phyloP scores from a whole-genome alignment of 2,888 invertebrate genomes.

The Dolichomitus sp. region DNA sequence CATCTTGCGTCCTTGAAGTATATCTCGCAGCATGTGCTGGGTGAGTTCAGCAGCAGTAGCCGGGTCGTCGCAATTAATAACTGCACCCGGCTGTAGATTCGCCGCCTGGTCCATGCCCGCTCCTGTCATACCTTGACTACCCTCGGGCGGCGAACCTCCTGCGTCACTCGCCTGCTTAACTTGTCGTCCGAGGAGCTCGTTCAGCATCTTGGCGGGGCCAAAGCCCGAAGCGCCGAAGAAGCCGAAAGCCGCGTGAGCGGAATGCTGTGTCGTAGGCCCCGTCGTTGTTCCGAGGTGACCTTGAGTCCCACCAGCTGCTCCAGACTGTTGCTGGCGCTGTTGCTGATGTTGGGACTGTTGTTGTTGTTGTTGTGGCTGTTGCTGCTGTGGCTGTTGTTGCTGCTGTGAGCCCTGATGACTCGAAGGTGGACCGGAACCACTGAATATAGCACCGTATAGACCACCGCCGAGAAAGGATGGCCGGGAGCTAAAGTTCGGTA shows the following conservation, averaged over 20 bases:
- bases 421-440: constrained; percentile 88
- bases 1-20: constrained; percentile 96
- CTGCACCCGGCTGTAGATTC: constrained; percentile 85
- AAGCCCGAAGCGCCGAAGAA: constrained; percentile 94
- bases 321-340: constrained; percentile 90
- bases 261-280: constrained; percentile 87
- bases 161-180: constrained; percentile 91
- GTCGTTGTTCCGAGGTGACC: constrained; percentile 86
- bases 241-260: constrained; percentile 90
- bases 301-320: constrained; percentile 80
- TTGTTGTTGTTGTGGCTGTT: constrained; percentile 55
- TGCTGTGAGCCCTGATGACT: constrained; percentile 76
- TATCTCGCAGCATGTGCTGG: constrained; percentile 96
- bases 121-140: constrained; percentile 86
- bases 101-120: constrained; percentile 85
- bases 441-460: constrained; percentile 95
- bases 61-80: constrained; percentile 88
- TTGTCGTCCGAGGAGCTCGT: constrained; percentile 95
- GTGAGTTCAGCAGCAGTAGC: constrained; percentile 88
- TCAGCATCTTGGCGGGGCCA: constrained; percentile 96
- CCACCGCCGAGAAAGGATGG: constrained; percentile 95
- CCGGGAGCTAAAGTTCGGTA: constrained; percentile 92
- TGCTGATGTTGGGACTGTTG: constrained; percentile 83
- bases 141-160: constrained; percentile 87
- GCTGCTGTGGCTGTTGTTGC: constrained; percentile 70